Evolutionary conservation across 2,888 invertebrate genomes (phyloP), one percentile per base, ranked within the genome.

Genomic region (Sepiola atlantica): DNA sequence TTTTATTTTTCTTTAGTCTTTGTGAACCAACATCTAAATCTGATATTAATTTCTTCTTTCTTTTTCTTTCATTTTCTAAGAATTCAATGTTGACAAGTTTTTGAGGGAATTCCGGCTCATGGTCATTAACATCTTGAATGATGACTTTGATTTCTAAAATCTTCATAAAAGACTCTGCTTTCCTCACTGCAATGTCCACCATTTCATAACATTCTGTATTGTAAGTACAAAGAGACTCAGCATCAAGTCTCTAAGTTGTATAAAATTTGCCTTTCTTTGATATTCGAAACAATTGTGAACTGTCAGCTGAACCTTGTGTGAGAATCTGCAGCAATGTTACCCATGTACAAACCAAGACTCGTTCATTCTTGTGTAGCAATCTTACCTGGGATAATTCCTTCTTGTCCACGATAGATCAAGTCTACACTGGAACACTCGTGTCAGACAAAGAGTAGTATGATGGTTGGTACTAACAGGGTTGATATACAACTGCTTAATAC

Each of bases 191-290:
- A 77, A 77, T 77, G n/a, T 32, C 77, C n/a, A 77, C 77, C n/a
- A 77, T 77, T 77, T 77, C 32, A n/a, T 77, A 77, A 77, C 77
- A 77, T 77, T 77, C n/a, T 77, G 77, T 77, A 77, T 77, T 77
- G 77, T 32, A 77, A 32, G 77, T 77, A 77, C 77, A 77, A 77
- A 77, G 77, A 32, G 77, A 77, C 32, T 77, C 77, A 12, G 77
- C n/a, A 77, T 77, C 77, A n/a, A 77, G 77, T n/a, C 77, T 77
- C 77, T 32, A n/a, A 32, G 32, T 77, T 77, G 77, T 32, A 77
- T 77, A 77, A n/a, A 77, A 77, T 32, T 77, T 77, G 16, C 77
- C 77, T 77, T 77, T 32, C n/a, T 12, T 77, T n/a, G 77, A 77
- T 16, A 77, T 18, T 77, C 32, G n/a, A n/a, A 77, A 32, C n/a